These are phyloP conservation scores for Microdon myrmicae DNA, from an alignment of 2,888 invertebrate genomes.

Conservation along the genomic window DNA sequence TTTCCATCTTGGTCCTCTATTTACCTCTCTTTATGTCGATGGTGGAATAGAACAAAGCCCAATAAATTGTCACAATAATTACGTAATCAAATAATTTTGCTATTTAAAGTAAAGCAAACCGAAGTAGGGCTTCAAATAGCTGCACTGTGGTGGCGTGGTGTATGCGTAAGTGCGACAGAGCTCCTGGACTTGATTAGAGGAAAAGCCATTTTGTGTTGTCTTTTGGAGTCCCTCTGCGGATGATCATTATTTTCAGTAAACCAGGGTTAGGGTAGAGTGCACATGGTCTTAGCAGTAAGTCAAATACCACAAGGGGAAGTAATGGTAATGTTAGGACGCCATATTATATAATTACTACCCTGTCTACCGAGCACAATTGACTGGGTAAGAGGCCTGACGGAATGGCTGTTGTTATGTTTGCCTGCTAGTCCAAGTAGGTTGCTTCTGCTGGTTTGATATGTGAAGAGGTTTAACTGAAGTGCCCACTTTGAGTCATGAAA, in stretches of 20 bases:
- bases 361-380: slow-evolving; percentile 11
- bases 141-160: too few relatives aligned
- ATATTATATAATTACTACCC: slow-evolving; percentile 48
- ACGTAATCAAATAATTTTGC: slow-evolving; percentile 44
- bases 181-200: too few relatives aligned
- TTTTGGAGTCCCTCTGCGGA: slow-evolving; percentile 20
- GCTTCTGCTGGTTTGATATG: slow-evolving; percentile 18
- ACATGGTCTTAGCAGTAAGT: slow-evolving; percentile 27
- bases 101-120: slow-evolving; percentile 21
- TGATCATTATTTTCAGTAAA: slow-evolving; percentile 24
- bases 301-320: slow-evolving; percentile 20
- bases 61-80: slow-evolving; percentile 36
- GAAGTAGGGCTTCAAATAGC: background rate
- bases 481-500: slow-evolving; percentile 22
- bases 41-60: slow-evolving; percentile 15
- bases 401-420: slow-evolving; percentile 20
- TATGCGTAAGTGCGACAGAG: too few relatives aligned
- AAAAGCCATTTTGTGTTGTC: slow-evolving; percentile 33
- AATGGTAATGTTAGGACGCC: slow-evolving; percentile 21
- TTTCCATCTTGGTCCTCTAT: slow-evolving; percentile 1
- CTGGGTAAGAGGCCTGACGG: slow-evolving; percentile 10
- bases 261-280: slow-evolving; percentile 28
- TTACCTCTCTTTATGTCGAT: slow-evolving; percentile 7
- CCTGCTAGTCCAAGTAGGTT: slow-evolving; percentile 9
- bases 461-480: slow-evolving; percentile 27